Base-by-base conservation (phyloP, 2,113 vertebrate genomes). In the Tenrec ecaudatus region DNA sequence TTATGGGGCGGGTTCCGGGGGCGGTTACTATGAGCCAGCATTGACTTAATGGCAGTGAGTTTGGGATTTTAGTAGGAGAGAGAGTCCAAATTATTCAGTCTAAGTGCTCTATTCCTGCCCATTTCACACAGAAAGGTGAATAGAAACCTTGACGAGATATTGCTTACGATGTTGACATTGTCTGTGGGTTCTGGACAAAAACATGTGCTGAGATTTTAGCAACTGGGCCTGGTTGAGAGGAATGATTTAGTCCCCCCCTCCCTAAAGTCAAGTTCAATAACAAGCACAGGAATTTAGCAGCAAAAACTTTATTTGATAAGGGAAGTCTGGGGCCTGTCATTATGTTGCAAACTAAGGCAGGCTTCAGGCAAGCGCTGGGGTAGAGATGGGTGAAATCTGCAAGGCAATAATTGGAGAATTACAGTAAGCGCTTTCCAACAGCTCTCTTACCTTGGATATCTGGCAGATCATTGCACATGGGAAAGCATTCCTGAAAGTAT, bases 121-220 rank as follows among this genome's bases (percentile, higher is more conserved):
- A 58, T 84, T 77, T 47, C 80, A 95, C 29, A 23, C 29, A 82
- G 38, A 15, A 84, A 58, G 31, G 79, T 25, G 89, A 47, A 62
- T 75, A 78, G 88, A 91, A 92, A 43, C 91, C 73, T 93, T 86
- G 89, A 68, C 7, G 75, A 85, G 19, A 33, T 91, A 77, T n/a
- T 92, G n/a, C 68, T 75, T 47, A 47, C 85, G 11, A 5, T 43
- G 33, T 79, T 96, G 64, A 82, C 82, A 73, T 89, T 85, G 5
- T 53, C 22, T 93, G 7, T 92, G 62, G 23, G 4, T 62, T 91
- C 66, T 75, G 15, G 78, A 69, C 29, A 85, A 14, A 79, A 90
- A 92, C 73, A 29, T 7, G 68, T 64, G 40, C 73, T 43, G 53
- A 88, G n/a, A 88, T 60, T 76, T 33, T 68, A 82, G 15, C 27